These are phyloP conservation scores for Micronisus gabar DNA, from an alignment of 2,113 vertebrate species.

Conservation along the genomic window DNA sequence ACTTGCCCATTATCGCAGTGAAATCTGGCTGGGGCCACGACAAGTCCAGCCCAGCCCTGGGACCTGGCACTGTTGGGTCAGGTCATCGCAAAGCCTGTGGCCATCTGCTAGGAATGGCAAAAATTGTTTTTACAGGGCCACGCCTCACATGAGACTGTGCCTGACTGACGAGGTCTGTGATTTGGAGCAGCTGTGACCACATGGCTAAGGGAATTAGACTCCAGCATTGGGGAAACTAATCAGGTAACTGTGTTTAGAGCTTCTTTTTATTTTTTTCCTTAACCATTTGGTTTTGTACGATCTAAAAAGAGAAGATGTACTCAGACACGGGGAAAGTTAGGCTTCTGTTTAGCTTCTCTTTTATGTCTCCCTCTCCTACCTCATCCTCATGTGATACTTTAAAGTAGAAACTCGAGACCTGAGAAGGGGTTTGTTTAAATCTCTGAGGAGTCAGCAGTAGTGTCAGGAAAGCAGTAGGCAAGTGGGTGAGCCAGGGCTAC, in stretches of 20 bases:
- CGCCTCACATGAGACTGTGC: background rate
- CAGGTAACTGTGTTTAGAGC: background rate
- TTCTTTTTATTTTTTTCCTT: background rate
- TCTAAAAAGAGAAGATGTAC: background rate
- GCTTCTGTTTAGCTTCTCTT: background rate
- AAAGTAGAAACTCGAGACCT: background rate
- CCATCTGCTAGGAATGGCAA: background rate
- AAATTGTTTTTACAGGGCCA: background rate
- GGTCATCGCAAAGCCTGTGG: background rate
- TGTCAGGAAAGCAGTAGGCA: background rate
- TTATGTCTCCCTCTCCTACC: background rate
- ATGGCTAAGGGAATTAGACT: background rate
- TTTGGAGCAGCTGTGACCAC: background rate
- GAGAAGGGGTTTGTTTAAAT: background rate
- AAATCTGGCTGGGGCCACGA: background rate
- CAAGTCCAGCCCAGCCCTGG: too few species aligned
- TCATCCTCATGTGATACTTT: background rate
- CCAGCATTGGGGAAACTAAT: background rate
- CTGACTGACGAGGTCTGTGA: background rate
- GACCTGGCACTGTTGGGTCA: background rate
- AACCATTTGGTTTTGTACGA: rapidly evolving
- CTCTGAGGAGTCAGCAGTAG: background rate
- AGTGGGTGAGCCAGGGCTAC: background rate
- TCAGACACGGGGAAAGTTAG: background rate
- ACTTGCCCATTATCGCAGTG: background rate